These are phyloP conservation scores for Otolemur garnettii DNA, from an alignment of 2,113 vertebrate species.

Conservation along the genomic window DNA sequence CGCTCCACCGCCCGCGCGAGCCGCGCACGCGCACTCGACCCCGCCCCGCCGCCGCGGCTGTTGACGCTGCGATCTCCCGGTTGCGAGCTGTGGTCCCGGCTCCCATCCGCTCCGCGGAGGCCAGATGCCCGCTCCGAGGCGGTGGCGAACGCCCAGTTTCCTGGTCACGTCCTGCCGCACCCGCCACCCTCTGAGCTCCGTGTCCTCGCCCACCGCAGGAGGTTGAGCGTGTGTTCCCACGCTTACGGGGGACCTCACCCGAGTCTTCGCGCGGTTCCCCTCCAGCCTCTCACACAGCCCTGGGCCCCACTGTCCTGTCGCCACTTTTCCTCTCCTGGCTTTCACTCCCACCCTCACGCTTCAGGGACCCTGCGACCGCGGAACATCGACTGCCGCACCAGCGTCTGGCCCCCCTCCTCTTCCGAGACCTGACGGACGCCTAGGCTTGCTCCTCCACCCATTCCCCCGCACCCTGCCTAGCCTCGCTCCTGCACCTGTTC, in stretches of 20 bases:
- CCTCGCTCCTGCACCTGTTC: background rate
- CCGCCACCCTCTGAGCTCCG: fast-evolving
- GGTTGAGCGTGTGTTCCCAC: background rate
- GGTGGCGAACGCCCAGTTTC: background rate
- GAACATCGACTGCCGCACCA: fast-evolving
- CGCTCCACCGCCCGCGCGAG: background rate
- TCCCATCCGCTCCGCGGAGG: background rate
- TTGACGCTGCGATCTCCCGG: background rate
- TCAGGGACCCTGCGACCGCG: background rate
- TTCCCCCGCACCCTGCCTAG: background rate
- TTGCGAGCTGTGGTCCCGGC: fast-evolving
- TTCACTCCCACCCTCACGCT: background rate
- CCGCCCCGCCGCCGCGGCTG: background rate
- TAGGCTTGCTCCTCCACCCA: background rate
- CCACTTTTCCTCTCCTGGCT: background rate
- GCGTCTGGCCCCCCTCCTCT: fast-evolving
- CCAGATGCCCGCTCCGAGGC: fast-evolving
- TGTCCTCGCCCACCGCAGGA: fast-evolving
- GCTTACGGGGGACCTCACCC: fast-evolving
- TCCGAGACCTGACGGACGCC: fast-evolving
- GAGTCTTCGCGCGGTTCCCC: background rate
- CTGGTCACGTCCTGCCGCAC: background rate
- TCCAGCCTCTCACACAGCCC: background rate
- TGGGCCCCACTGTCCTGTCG: background rate
- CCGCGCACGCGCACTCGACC: constrained; percentile 72